Conservation (phyloP, 2,888 invertebrate species). For the Fragum sueziense region DNA sequence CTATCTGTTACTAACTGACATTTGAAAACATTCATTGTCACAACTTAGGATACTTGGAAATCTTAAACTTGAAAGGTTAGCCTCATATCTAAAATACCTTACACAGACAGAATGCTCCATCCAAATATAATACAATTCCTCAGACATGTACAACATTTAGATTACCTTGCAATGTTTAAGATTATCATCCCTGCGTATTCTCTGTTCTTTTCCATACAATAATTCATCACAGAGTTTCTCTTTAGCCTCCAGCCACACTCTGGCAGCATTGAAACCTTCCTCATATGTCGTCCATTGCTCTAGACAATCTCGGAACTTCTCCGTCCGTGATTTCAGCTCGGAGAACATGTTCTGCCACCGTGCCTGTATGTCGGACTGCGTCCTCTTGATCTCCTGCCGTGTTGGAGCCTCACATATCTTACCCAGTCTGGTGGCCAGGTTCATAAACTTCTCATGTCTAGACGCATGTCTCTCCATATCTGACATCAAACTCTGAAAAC, state of each 20-base stretch:
- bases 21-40: no score
- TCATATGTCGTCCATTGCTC: slow-evolving; percentile 77
- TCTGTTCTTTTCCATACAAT: slow-evolving; percentile 66
- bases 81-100: no score
- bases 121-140: no score
- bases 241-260: slow-evolving; percentile 73
- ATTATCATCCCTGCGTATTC: slow-evolving; percentile 61
- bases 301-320: slow-evolving; percentile 70
- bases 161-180: slow-evolving; percentile 72
- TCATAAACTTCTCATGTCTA: slow-evolving; percentile 67
- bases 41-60: no score
- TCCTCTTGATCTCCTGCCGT: slow-evolving; percentile 69
- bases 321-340: slow-evolving; percentile 63
- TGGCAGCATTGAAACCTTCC: slow-evolving; percentile 66
- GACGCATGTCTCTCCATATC: slow-evolving; percentile 65
- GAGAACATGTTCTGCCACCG: slow-evolving; percentile 69
- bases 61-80: no score
- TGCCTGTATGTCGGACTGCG: slow-evolving; percentile 67
- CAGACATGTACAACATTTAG: no score
- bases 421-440: slow-evolving; percentile 67
- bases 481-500: slow-evolving; percentile 63
- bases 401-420: slow-evolving; percentile 75
- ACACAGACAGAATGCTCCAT: no score
- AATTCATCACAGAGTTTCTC: slow-evolving; percentile 72
- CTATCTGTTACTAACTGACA: no score